Evolutionary conservation across 92 coral and sea anemone genomes (phyloP), one percentile per base, ranked within the genome.

Genomic region (Phenganax marumi): DNA sequence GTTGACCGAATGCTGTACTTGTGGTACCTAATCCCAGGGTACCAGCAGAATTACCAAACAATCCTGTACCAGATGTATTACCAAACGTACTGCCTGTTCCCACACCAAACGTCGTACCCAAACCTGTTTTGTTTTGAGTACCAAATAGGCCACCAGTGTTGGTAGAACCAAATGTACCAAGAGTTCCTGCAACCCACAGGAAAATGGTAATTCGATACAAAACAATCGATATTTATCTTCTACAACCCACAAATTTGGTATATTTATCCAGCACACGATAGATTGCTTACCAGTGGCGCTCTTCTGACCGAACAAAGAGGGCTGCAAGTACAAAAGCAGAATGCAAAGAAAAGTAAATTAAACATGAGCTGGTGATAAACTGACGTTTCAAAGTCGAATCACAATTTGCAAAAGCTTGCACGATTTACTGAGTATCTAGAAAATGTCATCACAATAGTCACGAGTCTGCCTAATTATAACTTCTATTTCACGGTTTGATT

Each of bases 91-190:
- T 84, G 5, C 69, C 61, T 49, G 72, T 58, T 19, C 83, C 82
- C 24, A 74, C 68, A 51, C 86, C 86, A 75, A 87, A 89, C 23
- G 93, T 76, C 71, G 88, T 85, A 2, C 90, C 77, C 8, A 92
- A 71, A 26, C 46, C 65, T 50, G 80, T 82, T 55, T 85, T 84
- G 58, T 89, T 92, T 85, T 90, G 91, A 1, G 84, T 60, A 26
- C 97, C 97, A 87, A 93, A 91, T 48, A 93, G 61, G n/a, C 93
- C 76, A 47, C 93, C 90, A 7, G 92, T 68, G 61, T 84, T 62
- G 16, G 89, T 76, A 23, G 91, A n/a, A 2, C 91, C 97, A 71
- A 93, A 84, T 3, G 87, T 72, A 11, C 89, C 33, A 43, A 69
- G 52, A 51, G 57, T 23, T 10, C 72, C 72, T 62, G 68, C 2